phyloP scores from a whole-genome alignment of 2,113 vertebrate genomes.

The Rynchops niger region DNA sequence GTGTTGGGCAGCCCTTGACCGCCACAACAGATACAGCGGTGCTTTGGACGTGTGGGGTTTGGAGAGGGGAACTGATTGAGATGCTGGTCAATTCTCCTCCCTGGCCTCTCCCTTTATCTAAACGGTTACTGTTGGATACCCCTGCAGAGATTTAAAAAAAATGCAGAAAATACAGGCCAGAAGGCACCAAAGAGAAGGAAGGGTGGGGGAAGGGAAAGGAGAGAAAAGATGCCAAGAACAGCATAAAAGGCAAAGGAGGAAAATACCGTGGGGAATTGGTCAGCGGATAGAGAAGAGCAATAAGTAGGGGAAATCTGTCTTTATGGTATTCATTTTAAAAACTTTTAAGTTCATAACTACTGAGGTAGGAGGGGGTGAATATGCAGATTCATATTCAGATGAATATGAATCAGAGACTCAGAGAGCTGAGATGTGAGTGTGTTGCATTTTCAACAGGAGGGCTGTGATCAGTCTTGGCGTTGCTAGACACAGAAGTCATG shows the following conservation, averaged over 20 bases:
- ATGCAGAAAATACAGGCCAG: slow-evolving; percentile 25
- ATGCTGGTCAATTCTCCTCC: slow-evolving; percentile 29
- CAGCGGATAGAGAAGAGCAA: background rate
- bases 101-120: slow-evolving; percentile 22
- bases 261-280: background rate
- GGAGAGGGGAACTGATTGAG: slow-evolving; percentile 8
- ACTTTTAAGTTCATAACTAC: background rate
- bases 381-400: background rate
- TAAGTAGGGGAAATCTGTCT: background rate
- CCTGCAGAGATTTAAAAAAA: background rate
- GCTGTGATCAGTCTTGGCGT: fast-evolving
- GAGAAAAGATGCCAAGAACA: slow-evolving; percentile 38
- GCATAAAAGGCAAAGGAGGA: background rate
- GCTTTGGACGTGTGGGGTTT: background rate
- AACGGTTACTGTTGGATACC: slow-evolving; percentile 53
- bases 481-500: background rate
- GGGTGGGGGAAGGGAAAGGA: background rate
- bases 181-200: background rate
- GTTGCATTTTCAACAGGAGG: fast-evolving
- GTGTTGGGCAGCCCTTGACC: background rate
- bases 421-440: background rate
- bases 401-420: too few relatives aligned
- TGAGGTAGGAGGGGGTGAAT: background rate
- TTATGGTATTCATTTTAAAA: background rate
- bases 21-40: background rate